Percentiles rank a stretch among this genome's conserved stretches.
Conservation (phyloP, 2,888 invertebrate genomes). For the Eupithecia subfuscata region DNA sequence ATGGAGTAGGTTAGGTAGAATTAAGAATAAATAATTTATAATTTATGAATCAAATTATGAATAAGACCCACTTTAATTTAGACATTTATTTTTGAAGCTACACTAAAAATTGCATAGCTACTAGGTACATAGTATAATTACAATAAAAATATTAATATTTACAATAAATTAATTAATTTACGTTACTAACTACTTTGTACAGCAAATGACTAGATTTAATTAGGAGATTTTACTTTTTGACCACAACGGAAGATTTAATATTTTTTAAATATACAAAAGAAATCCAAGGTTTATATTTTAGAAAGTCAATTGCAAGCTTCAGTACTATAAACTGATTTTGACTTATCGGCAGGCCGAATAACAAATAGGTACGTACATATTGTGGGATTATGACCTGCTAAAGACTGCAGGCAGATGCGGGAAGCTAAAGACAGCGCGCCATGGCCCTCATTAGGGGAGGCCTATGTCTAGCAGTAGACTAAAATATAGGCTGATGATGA, state of each 20-base stretch:
- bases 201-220: slow-evolving; percentile 75
- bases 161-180: slow-evolving; percentile 54
- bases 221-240: slow-evolving; percentile 26
- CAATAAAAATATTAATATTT: slow-evolving; percentile 53
- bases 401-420: too few species aligned
- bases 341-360: neutral
- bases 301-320: neutral
- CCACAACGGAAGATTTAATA: neutral
- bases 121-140: slow-evolving; percentile 41
- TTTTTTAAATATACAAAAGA: neutral
- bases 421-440: too few species aligned
- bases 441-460: too few species aligned
- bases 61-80: slow-evolving; percentile 16
- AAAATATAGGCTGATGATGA: too few species aligned
- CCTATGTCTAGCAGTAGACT: too few species aligned
- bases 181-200: slow-evolving; percentile 74
- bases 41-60: neutral
- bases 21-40: neutral
- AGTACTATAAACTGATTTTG: neutral
- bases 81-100: slow-evolving; percentile 42
- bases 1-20: neutral
- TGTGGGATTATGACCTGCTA: too few species aligned
- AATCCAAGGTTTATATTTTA: neutral
- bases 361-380: neutral
- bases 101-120: slow-evolving; percentile 53